Conservation (phyloP, 2,888 invertebrate species). For the Phoenoteleia sp. region DNA sequence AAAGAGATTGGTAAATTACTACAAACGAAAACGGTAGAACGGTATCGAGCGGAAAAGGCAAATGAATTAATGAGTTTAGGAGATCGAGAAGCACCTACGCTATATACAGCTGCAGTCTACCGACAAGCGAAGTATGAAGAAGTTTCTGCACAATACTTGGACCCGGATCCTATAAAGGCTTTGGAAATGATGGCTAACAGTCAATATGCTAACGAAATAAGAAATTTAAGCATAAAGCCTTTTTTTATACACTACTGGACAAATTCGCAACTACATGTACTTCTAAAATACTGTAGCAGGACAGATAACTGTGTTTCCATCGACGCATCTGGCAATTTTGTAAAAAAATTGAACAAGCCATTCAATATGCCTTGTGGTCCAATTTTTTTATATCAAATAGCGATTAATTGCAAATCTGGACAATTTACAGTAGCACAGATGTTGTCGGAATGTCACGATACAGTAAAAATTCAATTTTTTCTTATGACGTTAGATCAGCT, state of each 20-base stretch:
- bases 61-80: conserved; percentile 64
- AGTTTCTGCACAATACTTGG: not conserved
- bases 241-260: conserved; percentile 48
- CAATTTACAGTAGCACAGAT: conserved; percentile 34
- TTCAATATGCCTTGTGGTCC: conserved; percentile 35
- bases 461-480: conserved; percentile 9
- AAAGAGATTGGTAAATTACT: conserved; percentile 56
- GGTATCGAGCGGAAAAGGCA: conserved; percentile 65
- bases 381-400: conserved; percentile 47
- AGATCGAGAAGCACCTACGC: conserved; percentile 61
- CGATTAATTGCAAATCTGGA: conserved; percentile 25
- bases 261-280: conserved; percentile 49
- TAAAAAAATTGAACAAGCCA: conserved; percentile 6
- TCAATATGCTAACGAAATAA: conserved; percentile 12
- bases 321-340: conserved; percentile 47
- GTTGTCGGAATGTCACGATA: conserved; percentile 22
- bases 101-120: conserved; percentile 32
- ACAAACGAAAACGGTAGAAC: conserved; percentile 61
- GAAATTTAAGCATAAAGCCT: not conserved
- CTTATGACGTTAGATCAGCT: not conserved
- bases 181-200: conserved; percentile 10
- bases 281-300: conserved; percentile 13
- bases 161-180: conserved; percentile 38
- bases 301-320: conserved; percentile 8
- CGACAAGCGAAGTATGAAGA: conserved; percentile 45